Evolutionary conservation across 2,888 invertebrate genomes (phyloP).

Genomic region (Synergus itoensis): DNA sequence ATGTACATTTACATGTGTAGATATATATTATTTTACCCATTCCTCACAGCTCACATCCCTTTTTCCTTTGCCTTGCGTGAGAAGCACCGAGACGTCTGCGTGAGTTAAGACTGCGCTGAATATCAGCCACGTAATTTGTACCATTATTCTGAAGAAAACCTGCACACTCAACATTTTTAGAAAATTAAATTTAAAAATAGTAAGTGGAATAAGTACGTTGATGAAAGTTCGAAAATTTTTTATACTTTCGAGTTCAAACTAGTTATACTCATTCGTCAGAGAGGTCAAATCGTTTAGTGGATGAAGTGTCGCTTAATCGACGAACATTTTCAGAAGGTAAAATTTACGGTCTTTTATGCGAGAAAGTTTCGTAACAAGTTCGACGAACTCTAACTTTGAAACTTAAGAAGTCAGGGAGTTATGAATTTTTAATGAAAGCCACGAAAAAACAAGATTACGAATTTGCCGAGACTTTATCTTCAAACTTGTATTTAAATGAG

Average conservation of each 20-base stretch:
- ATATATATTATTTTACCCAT: slow-evolving; percentile 9
- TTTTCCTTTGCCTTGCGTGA: slow-evolving; percentile 9
- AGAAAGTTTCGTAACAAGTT: slow-evolving; percentile 20
- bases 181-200: neutral
- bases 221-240: neutral
- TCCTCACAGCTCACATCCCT: neutral
- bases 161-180: neutral
- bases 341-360: slow-evolving; percentile 11
- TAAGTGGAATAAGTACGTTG: neutral
- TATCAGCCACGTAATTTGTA: slow-evolving; percentile 21
- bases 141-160: neutral
- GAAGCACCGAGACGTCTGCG: neutral
- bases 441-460: slow-evolving; percentile 36
- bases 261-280: neutral
- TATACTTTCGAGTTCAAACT: no score
- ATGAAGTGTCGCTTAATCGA: neutral
- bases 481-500: slow-evolving; percentile 21
- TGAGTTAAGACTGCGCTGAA: neutral
- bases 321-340: neutral
- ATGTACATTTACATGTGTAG: neutral
- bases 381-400: slow-evolving; percentile 12
- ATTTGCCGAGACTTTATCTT: slow-evolving; percentile 14
- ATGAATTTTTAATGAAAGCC: slow-evolving; percentile 38
- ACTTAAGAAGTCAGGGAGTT: slow-evolving; percentile 28
- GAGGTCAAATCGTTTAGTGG: neutral